phyloP scores from a whole-genome alignment of 2,113 vertebrate species.

The Pipra filicauda region DNA sequence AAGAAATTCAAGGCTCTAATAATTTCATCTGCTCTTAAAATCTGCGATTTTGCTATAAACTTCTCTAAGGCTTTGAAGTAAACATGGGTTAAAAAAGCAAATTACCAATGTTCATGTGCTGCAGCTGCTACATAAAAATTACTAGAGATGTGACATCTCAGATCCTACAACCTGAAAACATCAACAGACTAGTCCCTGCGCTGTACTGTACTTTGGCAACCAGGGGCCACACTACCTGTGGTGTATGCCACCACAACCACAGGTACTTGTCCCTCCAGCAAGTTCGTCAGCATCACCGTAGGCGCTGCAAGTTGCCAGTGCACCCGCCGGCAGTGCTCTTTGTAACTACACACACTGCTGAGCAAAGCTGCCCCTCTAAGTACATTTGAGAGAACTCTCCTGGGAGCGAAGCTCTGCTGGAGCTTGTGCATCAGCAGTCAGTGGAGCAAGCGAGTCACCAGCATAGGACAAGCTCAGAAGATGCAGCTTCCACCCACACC shows the following conservation, averaged over 20 bases:
- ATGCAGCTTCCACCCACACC: neutral
- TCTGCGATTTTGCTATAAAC: neutral
- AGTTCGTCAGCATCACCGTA: accelerated
- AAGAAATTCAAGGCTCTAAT: neutral
- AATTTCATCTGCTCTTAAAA: neutral
- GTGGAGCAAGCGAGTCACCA: neutral
- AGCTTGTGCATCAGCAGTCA: neutral
- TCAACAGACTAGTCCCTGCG: neutral
- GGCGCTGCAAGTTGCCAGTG: neutral
- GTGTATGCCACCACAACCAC: neutral
- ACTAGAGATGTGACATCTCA: neutral
- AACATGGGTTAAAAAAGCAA: neutral
- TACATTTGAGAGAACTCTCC: neutral
- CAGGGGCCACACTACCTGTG: neutral
- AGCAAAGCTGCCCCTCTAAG: neutral
- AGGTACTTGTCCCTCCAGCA: neutral
- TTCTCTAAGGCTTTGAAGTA: neutral
- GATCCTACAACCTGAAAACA: neutral
- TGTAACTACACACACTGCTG: neutral
- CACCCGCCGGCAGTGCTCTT: neutral
- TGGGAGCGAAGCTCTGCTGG: neutral
- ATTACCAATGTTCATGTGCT: accelerated
- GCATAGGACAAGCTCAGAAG: neutral
- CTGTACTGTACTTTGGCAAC: neutral
- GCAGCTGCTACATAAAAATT: neutral